Evolutionary conservation across 2,113 vertebrate genomes (phyloP), one percentile per base, ranked within the genome.

Genomic region (Pelmatolapia mariae): DNA sequence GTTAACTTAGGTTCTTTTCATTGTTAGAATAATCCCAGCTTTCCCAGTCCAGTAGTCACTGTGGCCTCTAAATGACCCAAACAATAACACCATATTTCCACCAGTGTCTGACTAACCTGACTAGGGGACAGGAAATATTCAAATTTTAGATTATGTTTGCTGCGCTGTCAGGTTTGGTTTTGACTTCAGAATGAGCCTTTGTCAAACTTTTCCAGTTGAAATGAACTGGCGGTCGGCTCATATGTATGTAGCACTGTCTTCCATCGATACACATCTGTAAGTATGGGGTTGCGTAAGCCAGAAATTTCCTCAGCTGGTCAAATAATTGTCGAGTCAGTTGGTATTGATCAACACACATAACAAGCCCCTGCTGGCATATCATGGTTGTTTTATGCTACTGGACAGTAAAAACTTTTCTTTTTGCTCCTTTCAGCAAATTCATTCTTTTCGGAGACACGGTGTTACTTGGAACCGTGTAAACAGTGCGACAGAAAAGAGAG

Each of bases 351-450:
- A 79, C 76, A 87, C 50, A 81, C 45, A 31, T 86, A 92, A 89
- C 83, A 87, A 89, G 85, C 54, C 83, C 59, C 81, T 78, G 89
- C 88, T 86, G 89, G 90, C 81, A 68, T 79, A 47, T 82, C 86
- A 43, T 10, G 22, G 80, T 86, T 89, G 56, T 83, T 91, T 88
- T 92, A 54, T 82, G 63, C 93, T 76, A 47, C 45, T 86, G 88
- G 76, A 90, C 87, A 80, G 71, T 84, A 80, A 83, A 87, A 89
- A 92, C 83, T 87, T 92, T 93, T 82, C 45, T 80, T 86, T 91
- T 90, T 87, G 86, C 92, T 82, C 87, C 88, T 92, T 92, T 92
- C 91, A 94, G 93, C 92, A 82, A 78, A 94, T 91, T 83, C 71
- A 45, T 88, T 80, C 85, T 81, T 88, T 88, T 56, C 84, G n/a